Evolutionary conservation across 2,797 vertebrate species (phyloP).

Genomic region (Acrossocheilus fasciatus): DNA sequence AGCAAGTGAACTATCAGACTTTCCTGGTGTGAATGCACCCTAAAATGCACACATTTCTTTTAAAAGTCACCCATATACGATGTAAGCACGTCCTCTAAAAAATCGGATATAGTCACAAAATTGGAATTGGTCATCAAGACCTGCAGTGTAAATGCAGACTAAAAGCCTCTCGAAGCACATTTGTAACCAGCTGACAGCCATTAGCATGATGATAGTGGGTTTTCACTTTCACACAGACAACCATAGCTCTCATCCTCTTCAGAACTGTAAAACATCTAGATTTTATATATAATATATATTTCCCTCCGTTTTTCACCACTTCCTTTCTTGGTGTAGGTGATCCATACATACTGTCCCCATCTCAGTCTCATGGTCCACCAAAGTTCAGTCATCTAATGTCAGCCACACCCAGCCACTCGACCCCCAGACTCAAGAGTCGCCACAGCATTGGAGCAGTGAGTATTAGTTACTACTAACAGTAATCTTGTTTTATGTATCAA

Average conservation of each 20-base stretch:
- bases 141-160: background rate
- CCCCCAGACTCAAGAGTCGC: conserved; percentile 54
- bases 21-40: too few relatives aligned
- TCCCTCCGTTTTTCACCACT: background rate
- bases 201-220: background rate
- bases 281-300: background rate
- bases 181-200: background rate
- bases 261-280: background rate
- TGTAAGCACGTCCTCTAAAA: too few relatives aligned
- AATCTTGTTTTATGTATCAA: background rate
- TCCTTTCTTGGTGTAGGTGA: conserved; percentile 62
- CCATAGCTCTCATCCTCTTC: background rate
- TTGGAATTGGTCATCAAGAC: too few relatives aligned
- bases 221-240: background rate
- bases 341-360: conserved; percentile 59
- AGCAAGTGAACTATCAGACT: too few relatives aligned
- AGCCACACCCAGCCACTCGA: conserved; percentile 61
- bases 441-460: conserved; percentile 67
- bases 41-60: too few relatives aligned
- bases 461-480: background rate
- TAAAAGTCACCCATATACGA: too few relatives aligned
- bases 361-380: conserved; percentile 3
- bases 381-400: conserved; percentile 49
- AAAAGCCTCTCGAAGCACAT: background rate
- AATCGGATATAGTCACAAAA: too few relatives aligned